Conservation (phyloP, 2,797 vertebrate species). For the Syndactyla subalaris region DNA sequence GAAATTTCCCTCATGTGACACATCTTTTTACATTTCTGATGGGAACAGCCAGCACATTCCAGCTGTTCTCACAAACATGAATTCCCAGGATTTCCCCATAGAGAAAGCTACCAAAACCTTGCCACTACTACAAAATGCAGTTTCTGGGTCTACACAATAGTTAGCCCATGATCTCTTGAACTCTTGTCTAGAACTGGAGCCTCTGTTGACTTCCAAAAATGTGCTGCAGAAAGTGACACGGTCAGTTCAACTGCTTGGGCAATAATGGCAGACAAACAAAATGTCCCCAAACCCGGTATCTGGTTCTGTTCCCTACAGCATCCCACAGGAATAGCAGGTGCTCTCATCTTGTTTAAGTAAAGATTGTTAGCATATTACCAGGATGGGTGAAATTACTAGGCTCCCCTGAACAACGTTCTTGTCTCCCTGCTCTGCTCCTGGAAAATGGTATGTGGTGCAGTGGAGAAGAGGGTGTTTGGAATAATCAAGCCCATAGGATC, state of each 20-base stretch:
- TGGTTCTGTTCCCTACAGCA: background rate
- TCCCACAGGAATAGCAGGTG: background rate
- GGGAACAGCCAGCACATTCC: background rate
- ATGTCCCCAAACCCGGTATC: background rate
- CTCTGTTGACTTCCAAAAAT: background rate
- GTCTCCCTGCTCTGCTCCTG: background rate
- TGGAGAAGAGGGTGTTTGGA: background rate
- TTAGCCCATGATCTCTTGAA: background rate
- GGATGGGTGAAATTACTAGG: background rate
- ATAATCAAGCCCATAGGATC: background rate
- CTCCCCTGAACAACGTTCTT: background rate
- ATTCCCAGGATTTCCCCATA: background rate
- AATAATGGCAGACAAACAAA: background rate
- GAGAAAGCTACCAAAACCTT: background rate
- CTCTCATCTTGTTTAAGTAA: background rate
- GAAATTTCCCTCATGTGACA: background rate
- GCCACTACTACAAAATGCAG: background rate
- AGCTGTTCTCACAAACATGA: background rate
- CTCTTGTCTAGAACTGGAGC: background rate
- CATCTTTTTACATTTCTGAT: background rate
- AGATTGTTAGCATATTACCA: background rate
- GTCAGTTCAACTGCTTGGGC: background rate
- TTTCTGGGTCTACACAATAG: background rate
- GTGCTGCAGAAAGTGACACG: background rate
- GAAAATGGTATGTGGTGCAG: background rate